phyloP scores from a whole-genome alignment of 1,140 invertebrate species.

The Drosophila melanica region DNA sequence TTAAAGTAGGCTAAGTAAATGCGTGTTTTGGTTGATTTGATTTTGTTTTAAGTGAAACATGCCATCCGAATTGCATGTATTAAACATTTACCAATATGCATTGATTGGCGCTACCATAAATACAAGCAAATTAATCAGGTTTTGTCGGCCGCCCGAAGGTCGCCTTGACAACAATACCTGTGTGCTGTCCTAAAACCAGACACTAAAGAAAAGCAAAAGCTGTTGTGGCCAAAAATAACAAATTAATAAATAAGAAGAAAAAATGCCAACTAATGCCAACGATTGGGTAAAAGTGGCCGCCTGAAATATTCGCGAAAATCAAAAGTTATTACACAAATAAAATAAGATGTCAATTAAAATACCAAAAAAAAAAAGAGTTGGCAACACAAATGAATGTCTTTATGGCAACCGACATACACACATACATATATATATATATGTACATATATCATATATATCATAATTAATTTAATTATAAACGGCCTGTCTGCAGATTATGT shows the following conservation, averaged over 20 bases:
- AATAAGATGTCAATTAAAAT: constrained; percentile 38
- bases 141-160: constrained; percentile 45
- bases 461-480: constrained; percentile 46
- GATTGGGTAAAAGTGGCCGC: constrained; percentile 55
- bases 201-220: constrained; percentile 31
- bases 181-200: constrained; percentile 28
- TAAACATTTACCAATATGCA: constrained; percentile 59
- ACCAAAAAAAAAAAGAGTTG: neutral
- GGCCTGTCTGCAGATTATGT: constrained; percentile 18
- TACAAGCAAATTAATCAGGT: constrained; percentile 50
- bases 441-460: constrained; percentile 7
- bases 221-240: constrained; percentile 27
- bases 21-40: constrained; percentile 48
- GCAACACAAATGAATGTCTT: constrained; percentile 2
- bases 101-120: constrained; percentile 45
- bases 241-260: constrained; percentile 7
- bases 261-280: constrained; percentile 57
- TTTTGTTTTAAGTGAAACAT: constrained; percentile 63
- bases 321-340: constrained; percentile 22
- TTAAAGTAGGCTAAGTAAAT: constrained; percentile 72
- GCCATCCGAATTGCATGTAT: constrained; percentile 65
- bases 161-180: constrained; percentile 35
- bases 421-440: too few relatives aligned
- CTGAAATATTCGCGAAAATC: constrained; percentile 26
- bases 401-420: constrained; percentile 5